Evolutionary conservation across 2,113 vertebrate species (phyloP), one percentile per base, ranked within the genome.

Genomic region (Cebidichthys violaceus): DNA sequence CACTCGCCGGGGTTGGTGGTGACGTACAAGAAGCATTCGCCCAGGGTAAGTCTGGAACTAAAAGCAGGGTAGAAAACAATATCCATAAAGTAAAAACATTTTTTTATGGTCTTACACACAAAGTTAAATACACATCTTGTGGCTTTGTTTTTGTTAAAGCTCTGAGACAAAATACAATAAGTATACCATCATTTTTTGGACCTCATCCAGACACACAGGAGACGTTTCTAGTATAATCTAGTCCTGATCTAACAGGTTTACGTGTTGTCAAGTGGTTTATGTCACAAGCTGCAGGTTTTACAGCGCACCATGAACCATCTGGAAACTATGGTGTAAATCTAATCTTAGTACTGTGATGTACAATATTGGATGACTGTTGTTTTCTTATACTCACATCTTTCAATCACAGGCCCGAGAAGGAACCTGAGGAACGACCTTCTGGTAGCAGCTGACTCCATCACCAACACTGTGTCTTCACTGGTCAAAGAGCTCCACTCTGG

Each of bases 401-500:
- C n/a, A 4, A 27, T 52, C 82, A 50, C 92, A 99, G 98, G 97
- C 88, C 90, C 96, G 0, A 96, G 97, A 81, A 96, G 98, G 86
- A 99, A 99, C 94, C 96, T 99, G 77, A 97, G 95, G 67, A 98
- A 97, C 0, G 98, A 99, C 90, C 95, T 99, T 41, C 96, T 99
- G 88, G 98, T 99, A 14, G 98, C 98, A 0, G 98, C 98, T 0
- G 98, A 99, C 79, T 99, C 97, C 77, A 99, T 99, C 92, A 99
- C 98, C 88, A 97, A 97, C 94, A 99, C 98, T 9, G 96, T 99
- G 96, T 98, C 97, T 0, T 99, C 97, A 0, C 94, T 99, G 95
- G 97, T 99, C 89, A 99, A 99, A 93, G 98, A 99, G 88, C 96
- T 99, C 0, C 97, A 99, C 79, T 98, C 97, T 35, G 98, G 98